phyloP scores from a whole-genome alignment of 2,888 invertebrate species.

The Beris chalybata region DNA sequence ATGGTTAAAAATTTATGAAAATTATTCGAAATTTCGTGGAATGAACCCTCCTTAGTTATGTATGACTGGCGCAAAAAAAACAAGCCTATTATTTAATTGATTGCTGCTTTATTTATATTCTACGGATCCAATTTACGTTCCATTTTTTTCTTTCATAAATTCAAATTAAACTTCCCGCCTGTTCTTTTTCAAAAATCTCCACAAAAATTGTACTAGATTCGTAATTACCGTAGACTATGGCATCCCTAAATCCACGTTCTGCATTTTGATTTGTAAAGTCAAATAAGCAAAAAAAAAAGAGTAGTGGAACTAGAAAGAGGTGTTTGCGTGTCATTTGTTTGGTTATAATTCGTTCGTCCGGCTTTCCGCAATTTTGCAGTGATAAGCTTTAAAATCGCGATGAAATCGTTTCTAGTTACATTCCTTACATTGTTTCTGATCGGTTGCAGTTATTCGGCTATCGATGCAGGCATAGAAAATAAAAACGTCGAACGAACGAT shows the following conservation, averaged over 20 bases:
- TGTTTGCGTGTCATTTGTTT: slow-evolving; percentile 23
- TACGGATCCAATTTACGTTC: no score
- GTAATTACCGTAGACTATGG: background rate
- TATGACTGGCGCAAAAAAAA: no score
- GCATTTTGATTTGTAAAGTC: slow-evolving; percentile 7
- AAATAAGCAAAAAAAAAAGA: no score
- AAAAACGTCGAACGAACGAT: slow-evolving; percentile 84
- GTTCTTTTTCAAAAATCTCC: no score
- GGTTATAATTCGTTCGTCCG: slow-evolving; percentile 5
- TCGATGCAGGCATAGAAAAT: slow-evolving; percentile 65
- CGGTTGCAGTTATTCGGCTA: slow-evolving; percentile 31
- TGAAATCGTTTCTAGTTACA: background rate
- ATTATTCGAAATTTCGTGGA: no score
- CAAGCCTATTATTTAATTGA: no score
- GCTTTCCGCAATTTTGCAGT: slow-evolving; percentile 1
- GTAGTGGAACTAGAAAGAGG: background rate
- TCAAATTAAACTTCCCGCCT: no score
- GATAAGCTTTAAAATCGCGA: background rate
- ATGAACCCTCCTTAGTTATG: no score
- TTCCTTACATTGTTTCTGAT: background rate
- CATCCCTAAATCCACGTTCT: slow-evolving; percentile 17
- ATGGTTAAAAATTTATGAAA: no score
- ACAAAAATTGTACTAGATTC: no score
- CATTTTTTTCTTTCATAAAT: no score
- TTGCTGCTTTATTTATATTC: no score